phyloP scores from a whole-genome alignment of 2,113 vertebrate genomes.

The Cheirogaleus medius region DNA sequence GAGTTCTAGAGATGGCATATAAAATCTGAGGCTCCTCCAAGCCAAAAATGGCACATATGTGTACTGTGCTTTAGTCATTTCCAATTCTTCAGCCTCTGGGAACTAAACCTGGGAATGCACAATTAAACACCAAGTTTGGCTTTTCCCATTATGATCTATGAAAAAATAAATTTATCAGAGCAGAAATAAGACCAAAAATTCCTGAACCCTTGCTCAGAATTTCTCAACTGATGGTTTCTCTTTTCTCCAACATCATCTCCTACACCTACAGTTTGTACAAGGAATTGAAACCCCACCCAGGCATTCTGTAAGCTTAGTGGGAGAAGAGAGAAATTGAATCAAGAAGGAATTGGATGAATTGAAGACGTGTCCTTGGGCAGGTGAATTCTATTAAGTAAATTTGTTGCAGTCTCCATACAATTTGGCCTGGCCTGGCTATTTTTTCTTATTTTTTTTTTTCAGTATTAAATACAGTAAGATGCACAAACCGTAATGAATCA shows the following conservation, averaged over 20 bases:
- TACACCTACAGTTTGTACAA: background rate
- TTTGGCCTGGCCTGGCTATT: background rate
- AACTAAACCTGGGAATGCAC: slow-evolving; percentile 12
- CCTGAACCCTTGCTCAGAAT: background rate
- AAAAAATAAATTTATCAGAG: background rate
- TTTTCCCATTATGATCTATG: background rate
- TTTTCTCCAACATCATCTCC: background rate
- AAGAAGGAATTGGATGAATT: background rate
- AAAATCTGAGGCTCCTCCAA: background rate
- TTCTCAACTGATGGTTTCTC: background rate
- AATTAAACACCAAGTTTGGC: background rate
- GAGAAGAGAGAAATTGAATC: slow-evolving; percentile 32
- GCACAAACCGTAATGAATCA: background rate
- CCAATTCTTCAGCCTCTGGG: background rate
- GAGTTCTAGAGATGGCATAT: slow-evolving; percentile 5
- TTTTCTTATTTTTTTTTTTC: background rate
- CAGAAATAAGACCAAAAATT: background rate
- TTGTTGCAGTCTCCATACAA: background rate
- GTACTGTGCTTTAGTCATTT: background rate
- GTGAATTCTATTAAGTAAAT: slow-evolving; percentile 42
- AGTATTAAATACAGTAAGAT: background rate
- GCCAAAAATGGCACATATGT: background rate
- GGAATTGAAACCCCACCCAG: slow-evolving; percentile 8
- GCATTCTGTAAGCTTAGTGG: background rate
- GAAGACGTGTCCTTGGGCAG: background rate